These are phyloP conservation scores for Archocentrus centrarchus DNA, from an alignment of 2,113 vertebrate species.

Conservation along the genomic window DNA sequence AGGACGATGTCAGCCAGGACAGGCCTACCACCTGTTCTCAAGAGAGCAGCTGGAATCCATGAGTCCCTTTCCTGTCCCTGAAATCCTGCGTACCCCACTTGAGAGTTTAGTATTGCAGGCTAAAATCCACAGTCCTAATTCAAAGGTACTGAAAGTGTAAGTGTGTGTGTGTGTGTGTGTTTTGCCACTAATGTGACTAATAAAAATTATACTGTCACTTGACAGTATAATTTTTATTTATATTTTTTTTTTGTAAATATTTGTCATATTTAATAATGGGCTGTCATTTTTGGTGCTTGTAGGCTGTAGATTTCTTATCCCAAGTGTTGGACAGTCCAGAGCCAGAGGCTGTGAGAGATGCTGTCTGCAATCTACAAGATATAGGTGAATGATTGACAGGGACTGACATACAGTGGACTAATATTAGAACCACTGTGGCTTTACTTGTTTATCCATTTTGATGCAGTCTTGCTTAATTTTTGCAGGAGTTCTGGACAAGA, in stretches of 20 bases:
- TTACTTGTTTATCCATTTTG: neutral
- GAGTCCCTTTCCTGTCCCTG: conserved; percentile 89
- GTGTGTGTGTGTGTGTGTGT: too few species aligned
- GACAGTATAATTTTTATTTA: too few species aligned
- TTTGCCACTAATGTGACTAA: too few species aligned
- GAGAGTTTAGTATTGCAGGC: conserved; percentile 96
- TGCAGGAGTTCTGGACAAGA: conserved; percentile 89
- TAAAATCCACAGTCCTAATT: conserved; percentile 94
- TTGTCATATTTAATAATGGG: neutral
- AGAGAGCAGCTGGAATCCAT: conserved; percentile 87
- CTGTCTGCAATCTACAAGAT: conserved; percentile 89
- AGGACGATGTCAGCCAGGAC: conserved; percentile 94
- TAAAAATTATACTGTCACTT: too few species aligned
- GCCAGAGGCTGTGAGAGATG: conserved; percentile 86
- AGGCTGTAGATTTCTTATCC: conserved; percentile 95
- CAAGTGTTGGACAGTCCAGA: conserved; percentile 95
- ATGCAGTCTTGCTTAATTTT: neutral
- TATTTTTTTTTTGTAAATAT: too few species aligned
- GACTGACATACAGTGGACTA: neutral
- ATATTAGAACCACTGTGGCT: neutral
- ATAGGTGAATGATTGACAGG: conserved; percentile 82
- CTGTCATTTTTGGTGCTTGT: neutral
- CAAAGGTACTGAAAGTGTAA: conserved; percentile 79
- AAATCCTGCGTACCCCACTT: conserved; percentile 94
- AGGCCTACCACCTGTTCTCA: conserved; percentile 93